Base-by-base conservation (phyloP, 2,113 vertebrate genomes). In the Percopsis transmontana region DNA sequence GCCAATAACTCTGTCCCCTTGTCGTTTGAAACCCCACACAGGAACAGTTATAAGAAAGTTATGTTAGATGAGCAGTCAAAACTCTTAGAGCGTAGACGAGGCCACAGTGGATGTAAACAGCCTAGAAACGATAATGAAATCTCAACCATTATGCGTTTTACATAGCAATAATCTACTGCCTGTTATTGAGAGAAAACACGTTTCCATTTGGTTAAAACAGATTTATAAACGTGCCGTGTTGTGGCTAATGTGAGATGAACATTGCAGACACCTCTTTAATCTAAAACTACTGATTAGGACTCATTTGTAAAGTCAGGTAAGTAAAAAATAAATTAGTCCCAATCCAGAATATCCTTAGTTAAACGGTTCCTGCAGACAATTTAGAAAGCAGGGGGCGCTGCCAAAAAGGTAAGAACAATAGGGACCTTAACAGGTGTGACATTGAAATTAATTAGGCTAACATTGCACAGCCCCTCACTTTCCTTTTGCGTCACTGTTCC, bases 1-100 rank as follows among this genome's bases (percentile, higher is more conserved):
- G 10, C 61, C 23, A 18, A 39, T 75, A 65, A 48, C 20, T 58
- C 73, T 51, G 60, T 66, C 59, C 74, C 42, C 66, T 62, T 19
- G 59, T 70, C 76, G 50, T 23, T 55, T 56, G 54, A 64, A 72
- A 20, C 38, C 6, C 63, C 41, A 33, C 44, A 45, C 62, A 23
- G 1, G 12, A 60, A 72, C 77, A 71, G 40, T 66, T 42, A 23
- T 47, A 62, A 77, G 85, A 53, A 42, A 80, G 65, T 73, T 75
- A 62, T n/a, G 68, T 77, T 75, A 66, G 52, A 42, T 14, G 54
- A 59, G 52, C 33, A 52, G 54, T 58, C 33, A 41, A 72, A 73
- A 51, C 74, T 70, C 67, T 45, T 77, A 66, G 54, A 48, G 71
- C 58, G 62, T 21, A 58, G 53, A 53, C 84, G 70, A 67, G 64